Evolutionary conservation across 1,140 invertebrate genomes (phyloP).

Genomic region (Procambarus clarkii): DNA sequence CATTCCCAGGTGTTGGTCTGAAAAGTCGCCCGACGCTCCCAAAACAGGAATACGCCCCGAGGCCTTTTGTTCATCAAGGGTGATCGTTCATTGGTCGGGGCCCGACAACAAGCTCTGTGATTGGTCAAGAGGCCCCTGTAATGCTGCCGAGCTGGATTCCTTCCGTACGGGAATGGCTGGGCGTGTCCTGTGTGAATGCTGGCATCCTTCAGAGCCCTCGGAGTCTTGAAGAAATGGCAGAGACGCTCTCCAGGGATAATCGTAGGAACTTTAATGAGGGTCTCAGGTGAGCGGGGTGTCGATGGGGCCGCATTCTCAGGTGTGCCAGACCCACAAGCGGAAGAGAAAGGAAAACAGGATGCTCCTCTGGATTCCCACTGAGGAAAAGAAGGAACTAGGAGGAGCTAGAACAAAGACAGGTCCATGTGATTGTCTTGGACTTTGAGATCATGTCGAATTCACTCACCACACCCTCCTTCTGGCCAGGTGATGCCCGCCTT

Average conservation of each 20-base stretch:
- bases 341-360: constrained; percentile 45
- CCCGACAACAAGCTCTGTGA: constrained; percentile 7
- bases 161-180: constrained; percentile 33
- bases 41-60: constrained; percentile 50
- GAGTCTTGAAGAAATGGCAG: constrained; percentile 34
- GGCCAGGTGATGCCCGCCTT: constrained; percentile 1
- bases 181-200: background rate
- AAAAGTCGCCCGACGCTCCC: constrained; percentile 54
- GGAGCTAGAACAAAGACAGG: constrained; percentile 33
- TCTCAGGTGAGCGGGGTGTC: constrained; percentile 44
- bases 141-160: constrained; percentile 39
- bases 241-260: constrained; percentile 52
- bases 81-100: constrained; percentile 15
- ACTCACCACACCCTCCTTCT: constrained; percentile 3
- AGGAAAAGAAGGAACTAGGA: constrained; percentile 46
- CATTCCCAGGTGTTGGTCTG: constrained; percentile 64
- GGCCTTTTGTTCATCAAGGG: constrained; percentile 43
- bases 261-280: constrained; percentile 65
- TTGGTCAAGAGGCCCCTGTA: constrained; percentile 36
- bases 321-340: constrained; percentile 2
- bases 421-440: constrained; percentile 40
- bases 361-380: constrained; percentile 37
- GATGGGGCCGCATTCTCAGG: constrained; percentile 50
- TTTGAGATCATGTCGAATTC: constrained; percentile 4
- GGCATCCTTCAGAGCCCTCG: background rate